A percentile compares a stretch with the other conserved stretches of the same genome.
These are phyloP conservation scores for Cacoxenus indagator DNA, from an alignment of 2,888 invertebrate species.

Conservation along the genomic window DNA sequence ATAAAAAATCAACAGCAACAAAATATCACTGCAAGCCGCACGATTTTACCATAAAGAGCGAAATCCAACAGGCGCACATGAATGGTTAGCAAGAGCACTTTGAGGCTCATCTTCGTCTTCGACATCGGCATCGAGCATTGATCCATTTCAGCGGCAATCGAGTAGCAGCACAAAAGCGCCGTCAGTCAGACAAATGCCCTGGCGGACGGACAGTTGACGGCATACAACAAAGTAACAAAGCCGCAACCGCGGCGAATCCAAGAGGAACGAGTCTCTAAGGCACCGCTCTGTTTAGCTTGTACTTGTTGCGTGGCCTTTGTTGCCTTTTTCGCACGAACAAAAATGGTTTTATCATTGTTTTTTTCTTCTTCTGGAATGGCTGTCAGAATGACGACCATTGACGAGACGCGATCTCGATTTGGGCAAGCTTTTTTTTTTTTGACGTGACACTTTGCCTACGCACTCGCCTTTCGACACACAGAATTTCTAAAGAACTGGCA, in stretches of 20 bases:
- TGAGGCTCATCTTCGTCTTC: not conserved
- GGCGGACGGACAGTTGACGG: not conserved
- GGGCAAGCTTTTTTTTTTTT: no score
- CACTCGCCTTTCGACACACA: no score
- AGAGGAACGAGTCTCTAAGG: slow-evolving; percentile 5
- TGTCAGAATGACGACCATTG: not conserved
- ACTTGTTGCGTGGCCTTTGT: not conserved
- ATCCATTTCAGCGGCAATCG: slow-evolving; percentile 4
- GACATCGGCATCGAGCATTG: not conserved
- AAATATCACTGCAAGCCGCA: slow-evolving; percentile 21
- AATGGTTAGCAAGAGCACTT: slow-evolving; percentile 16
- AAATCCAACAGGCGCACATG: slow-evolving; percentile 54
- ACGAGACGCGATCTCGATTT: not conserved
- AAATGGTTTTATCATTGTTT: not conserved
- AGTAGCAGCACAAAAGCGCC: not conserved
- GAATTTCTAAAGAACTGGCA: no score
- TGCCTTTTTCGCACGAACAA: not conserved
- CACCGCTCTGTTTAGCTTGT: no score
- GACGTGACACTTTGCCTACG: no score
- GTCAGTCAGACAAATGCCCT: not conserved
- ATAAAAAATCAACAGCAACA: not conserved
- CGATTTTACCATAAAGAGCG: slow-evolving; percentile 59
- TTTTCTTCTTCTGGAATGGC: not conserved
- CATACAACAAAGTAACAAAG: slow-evolving; percentile 2
- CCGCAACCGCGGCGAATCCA: not conserved